Percentiles rank a stretch among this genome's conserved stretches.
These are phyloP conservation scores for Eupeodes luniger DNA, from an alignment of 2,888 invertebrate genomes.

Conservation along the genomic window DNA sequence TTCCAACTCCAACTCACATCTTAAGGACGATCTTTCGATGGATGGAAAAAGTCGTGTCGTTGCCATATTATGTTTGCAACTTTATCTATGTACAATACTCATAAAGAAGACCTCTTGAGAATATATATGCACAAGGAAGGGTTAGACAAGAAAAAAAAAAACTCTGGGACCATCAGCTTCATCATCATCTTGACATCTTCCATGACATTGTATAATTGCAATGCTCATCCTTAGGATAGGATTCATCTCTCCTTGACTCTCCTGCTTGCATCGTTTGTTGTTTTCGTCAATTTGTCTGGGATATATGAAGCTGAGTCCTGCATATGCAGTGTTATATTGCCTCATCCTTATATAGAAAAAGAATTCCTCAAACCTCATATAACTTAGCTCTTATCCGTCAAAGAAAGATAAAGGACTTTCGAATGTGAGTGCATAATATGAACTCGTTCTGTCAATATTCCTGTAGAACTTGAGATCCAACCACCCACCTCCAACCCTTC, in stretches of 20 bases:
- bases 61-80: background rate
- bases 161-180: background rate
- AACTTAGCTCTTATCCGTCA: slow-evolving; percentile 31
- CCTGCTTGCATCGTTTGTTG: slow-evolving; percentile 19
- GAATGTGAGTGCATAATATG: slow-evolving; percentile 59
- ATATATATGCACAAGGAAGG: background rate
- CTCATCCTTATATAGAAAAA: background rate
- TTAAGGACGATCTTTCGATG: slow-evolving; percentile 36
- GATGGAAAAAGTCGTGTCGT: background rate
- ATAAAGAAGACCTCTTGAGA: background rate
- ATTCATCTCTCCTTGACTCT: background rate
- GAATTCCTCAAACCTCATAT: background rate
- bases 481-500: background rate
- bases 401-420: slow-evolving; percentile 53
- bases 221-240: background rate
- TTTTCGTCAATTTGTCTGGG: slow-evolving; percentile 67
- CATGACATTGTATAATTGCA: slow-evolving; percentile 71
- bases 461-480: slow-evolving; percentile 1
- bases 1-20: slow-evolving; percentile 6
- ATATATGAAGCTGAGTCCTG: slow-evolving; percentile 16
- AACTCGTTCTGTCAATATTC: slow-evolving; percentile 73
- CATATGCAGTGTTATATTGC: background rate
- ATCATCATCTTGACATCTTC: slow-evolving; percentile 59
- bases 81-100: background rate
- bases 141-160: too few relatives aligned